A percentile compares a stretch with the other conserved stretches of the same genome.
phyloP scores from a whole-genome alignment of 2,113 vertebrate genomes.

The Odocoileus hemionus region DNA sequence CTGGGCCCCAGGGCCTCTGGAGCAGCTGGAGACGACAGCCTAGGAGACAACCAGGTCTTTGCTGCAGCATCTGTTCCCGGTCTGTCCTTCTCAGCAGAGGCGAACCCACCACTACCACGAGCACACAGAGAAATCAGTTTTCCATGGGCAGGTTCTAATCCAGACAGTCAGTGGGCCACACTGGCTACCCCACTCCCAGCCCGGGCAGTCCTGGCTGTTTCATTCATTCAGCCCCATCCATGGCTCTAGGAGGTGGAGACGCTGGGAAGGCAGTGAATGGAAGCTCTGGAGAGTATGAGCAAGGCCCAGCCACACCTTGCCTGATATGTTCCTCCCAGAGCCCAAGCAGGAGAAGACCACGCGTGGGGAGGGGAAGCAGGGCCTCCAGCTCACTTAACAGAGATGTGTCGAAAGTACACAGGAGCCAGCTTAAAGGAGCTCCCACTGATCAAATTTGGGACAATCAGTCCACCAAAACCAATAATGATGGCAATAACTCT shows the following conservation, averaged over 20 bases:
- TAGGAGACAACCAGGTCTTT: background rate
- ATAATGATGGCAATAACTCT: background rate
- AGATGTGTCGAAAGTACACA: background rate
- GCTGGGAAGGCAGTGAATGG: background rate
- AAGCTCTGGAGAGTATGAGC: background rate
- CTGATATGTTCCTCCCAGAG: background rate
- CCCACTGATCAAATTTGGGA: background rate
- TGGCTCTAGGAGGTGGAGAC: background rate
- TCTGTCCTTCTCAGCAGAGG: background rate
- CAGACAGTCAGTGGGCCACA: background rate
- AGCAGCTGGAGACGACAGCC: background rate
- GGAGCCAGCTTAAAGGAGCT: background rate
- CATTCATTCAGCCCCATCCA: background rate
- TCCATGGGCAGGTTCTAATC: background rate
- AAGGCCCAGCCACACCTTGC: background rate
- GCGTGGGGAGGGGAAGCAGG: accelerated
- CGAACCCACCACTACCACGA: background rate
- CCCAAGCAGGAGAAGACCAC: background rate
- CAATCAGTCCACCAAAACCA: background rate
- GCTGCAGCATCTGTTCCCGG: background rate
- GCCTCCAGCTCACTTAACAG: background rate
- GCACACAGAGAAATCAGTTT: background rate
- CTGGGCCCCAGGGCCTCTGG: too few species aligned
- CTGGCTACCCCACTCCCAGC: background rate
- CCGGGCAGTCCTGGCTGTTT: background rate